Evolutionary conservation across 2,888 invertebrate species (phyloP), one percentile per base, ranked within the genome.

Genomic region (Hirtodrosophila cameraria): DNA sequence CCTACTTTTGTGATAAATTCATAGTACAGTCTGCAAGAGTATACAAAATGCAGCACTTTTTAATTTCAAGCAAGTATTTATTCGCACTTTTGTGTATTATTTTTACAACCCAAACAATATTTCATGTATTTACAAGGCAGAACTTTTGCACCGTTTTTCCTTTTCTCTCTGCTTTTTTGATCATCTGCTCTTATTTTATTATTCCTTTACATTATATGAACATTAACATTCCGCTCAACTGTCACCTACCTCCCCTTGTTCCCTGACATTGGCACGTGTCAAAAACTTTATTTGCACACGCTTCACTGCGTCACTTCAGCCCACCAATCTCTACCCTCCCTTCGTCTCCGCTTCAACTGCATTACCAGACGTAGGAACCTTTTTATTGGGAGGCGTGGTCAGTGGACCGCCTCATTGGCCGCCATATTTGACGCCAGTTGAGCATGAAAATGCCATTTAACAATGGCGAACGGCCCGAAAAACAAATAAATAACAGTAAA

Each of bases 361-460:
- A n/a, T n/a, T n/a, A n/a, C n/a, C n/a, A n/a, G n/a, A n/a, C 20
- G 16, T 11, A 27, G 33, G 12, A 8, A 50, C 20, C 42, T 4
- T 23, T 35, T 35, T 55, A 16, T 43, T 35, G 36, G 36, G 27
- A 20, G 48, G 35, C 53, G 38, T 55, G 64, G 30, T 28, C 31
- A 16, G 9, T 57, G 59, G 55, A 57, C 41, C 54, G 76, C 54
- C 67, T 76, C 73, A 75, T 75, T 75, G 75, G 64, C 57, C 74
- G 75, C 80, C 86, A 86, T 83, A 80, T 80, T 86, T 80, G 80
- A 86, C 86, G 80, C 80, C 80, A 80, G 84, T 86, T 80, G 65
- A 81, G 81, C 86, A 81, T 84, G 86, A 86, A 81, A 81, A 84
- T 86, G 84, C 70, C 84, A 86, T 81, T 81, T 81, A 83, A 86